These are phyloP conservation scores for Clarias gariepinus DNA, from an alignment of 2,113 vertebrate species.

Conservation along the genomic window DNA sequence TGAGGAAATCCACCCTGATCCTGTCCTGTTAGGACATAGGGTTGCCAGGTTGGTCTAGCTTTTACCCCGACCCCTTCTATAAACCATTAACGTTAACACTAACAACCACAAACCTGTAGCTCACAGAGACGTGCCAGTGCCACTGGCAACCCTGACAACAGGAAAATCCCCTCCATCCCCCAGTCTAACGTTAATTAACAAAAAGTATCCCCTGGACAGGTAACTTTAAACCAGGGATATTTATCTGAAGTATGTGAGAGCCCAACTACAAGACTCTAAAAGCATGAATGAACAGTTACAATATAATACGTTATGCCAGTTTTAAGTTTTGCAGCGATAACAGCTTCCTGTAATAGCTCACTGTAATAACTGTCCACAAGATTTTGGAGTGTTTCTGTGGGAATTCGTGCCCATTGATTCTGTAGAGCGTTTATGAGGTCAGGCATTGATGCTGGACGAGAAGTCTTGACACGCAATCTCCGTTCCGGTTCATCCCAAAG, in stretches of 20 bases:
- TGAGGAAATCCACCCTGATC: background rate
- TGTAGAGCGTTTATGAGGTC: no score
- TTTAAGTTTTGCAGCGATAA: background rate
- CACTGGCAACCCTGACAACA: conserved; percentile 1
- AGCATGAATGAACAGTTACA: background rate
- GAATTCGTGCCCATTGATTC: no score
- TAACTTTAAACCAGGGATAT: background rate
- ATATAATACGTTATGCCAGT: background rate
- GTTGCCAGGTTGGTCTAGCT: background rate
- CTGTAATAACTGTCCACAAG: no score
- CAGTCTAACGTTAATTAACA: background rate
- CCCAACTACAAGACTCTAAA: background rate
- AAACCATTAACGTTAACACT: background rate
- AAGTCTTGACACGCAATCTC: no score
- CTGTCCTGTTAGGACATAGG: background rate
- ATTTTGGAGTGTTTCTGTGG: no score
- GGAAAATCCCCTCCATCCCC: background rate
- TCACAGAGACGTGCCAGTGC: background rate
- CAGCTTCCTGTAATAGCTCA: no score
- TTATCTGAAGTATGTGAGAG: background rate
- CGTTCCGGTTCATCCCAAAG: no score
- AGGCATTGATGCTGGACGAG: no score
- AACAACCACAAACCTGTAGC: background rate
- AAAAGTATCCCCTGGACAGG: background rate
- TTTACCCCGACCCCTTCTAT: background rate